Percentiles rank a stretch among this genome's conserved stretches.
Conservation (phyloP, 2,113 vertebrate species). For the Sapajus apella region DNA sequence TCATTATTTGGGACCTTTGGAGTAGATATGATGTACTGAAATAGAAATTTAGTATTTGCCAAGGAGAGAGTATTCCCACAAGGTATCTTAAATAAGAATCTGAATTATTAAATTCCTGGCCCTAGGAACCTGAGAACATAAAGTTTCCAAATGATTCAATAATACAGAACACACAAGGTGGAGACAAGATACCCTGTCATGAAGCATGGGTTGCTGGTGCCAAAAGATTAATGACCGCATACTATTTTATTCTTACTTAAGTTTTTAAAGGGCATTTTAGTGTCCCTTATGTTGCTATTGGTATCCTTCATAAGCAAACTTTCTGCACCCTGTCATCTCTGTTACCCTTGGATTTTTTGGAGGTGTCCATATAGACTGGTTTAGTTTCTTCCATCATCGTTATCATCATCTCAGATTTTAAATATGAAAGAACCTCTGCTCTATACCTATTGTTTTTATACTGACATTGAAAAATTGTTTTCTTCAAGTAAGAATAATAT, state of each 20-base stretch:
- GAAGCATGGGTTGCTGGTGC: background rate
- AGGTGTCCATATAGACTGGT: background rate
- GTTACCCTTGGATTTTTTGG: background rate
- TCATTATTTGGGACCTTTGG: background rate
- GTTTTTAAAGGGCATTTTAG: conserved; percentile 26
- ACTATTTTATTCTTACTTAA: conserved; percentile 35
- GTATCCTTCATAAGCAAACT: background rate
- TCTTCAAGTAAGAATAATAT: background rate
- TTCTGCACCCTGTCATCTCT: background rate
- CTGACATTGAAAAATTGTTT: background rate
- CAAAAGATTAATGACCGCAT: background rate
- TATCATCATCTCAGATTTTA: background rate
- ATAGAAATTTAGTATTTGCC: background rate
- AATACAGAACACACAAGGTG: background rate
- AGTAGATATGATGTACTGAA: background rate
- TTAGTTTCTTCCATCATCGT: background rate
- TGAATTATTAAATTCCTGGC: background rate
- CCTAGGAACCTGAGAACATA: background rate
- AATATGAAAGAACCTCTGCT: conserved; percentile 24
- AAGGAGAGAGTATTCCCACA: background rate
- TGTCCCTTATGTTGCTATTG: background rate
- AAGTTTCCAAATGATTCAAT: conserved; percentile 26
- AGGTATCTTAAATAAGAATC: background rate
- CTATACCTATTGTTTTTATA: background rate
- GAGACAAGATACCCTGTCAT: background rate